A percentile compares a stretch with the other conserved stretches of the same genome.
These are phyloP conservation scores for Pseudorhiza aurosa DNA, from an alignment of 30 jellyfish, hydroid and myxozoan genomes.

Conservation along the genomic window DNA sequence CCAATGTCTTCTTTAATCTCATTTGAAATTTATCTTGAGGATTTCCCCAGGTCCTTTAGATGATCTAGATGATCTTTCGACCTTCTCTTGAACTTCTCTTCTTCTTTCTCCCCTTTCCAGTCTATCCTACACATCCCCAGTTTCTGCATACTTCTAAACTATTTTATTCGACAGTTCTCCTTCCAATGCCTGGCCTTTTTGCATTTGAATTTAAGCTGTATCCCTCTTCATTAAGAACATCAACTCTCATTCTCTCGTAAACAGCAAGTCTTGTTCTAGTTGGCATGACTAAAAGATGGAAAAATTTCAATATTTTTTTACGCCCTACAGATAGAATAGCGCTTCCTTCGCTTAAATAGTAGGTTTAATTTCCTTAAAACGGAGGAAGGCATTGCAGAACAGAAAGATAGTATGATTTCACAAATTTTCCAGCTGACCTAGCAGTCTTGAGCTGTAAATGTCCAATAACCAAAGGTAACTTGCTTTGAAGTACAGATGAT, in stretches of 20 bases:
- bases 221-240: neutral
- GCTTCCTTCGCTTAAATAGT: neutral
- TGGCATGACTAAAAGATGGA: neutral
- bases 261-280: neutral
- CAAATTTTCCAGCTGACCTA: neutral
- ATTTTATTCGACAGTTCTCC: neutral
- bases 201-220: neutral
- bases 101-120: constrained; percentile 10
- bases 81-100: neutral
- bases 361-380: neutral
- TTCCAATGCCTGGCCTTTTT: neutral
- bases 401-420: neutral
- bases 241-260: neutral
- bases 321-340: neutral
- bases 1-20: neutral
- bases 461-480: neutral
- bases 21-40: neutral
- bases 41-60: neutral
- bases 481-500: neutral
- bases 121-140: constrained; percentile 5
- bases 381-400: neutral
- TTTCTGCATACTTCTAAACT: neutral
- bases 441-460: neutral
- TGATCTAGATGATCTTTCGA: neutral
- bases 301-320: neutral